Percentiles rank a stretch among this genome's conserved stretches.
Evolutionary conservation across 2,113 vertebrate genomes (phyloP).

Genomic region (Odontophorus gujanensis): DNA sequence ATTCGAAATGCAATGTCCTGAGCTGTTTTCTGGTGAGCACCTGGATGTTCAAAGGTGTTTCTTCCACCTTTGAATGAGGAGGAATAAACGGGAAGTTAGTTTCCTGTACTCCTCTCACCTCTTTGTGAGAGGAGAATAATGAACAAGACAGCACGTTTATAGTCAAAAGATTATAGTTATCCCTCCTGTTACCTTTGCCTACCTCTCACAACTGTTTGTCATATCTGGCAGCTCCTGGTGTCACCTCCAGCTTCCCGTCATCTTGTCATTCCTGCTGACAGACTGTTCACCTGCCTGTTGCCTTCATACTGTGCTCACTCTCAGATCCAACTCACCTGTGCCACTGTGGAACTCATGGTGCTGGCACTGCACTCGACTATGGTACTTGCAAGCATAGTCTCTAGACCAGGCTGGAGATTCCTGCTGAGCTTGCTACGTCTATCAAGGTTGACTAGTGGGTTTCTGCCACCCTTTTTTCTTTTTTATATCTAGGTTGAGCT

Average conservation of each 20-base stretch:
- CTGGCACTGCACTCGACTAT: background rate
- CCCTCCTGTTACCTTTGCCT: accelerated
- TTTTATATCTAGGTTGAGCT: background rate
- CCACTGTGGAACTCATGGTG: background rate
- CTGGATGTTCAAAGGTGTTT: background rate
- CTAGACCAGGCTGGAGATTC: background rate
- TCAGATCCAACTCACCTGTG: background rate
- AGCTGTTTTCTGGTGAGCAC: background rate
- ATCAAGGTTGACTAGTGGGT: background rate
- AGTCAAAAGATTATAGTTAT: background rate
- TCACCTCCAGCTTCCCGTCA: accelerated
- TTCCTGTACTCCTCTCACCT: background rate
- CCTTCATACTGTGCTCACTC: background rate
- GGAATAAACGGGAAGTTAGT: background rate
- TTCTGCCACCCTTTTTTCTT: background rate
- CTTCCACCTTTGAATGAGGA: background rate
- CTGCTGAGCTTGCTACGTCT: background rate
- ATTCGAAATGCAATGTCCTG: background rate
- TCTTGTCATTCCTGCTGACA: background rate
- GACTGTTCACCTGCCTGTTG: accelerated
- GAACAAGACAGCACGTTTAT: background rate
- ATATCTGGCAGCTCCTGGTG: accelerated
- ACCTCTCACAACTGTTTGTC: background rate
- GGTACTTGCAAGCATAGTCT: background rate
- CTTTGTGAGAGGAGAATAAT: background rate